Conservation (phyloP, 2,888 invertebrate species). For the Pollenia griseotomentosa region DNA sequence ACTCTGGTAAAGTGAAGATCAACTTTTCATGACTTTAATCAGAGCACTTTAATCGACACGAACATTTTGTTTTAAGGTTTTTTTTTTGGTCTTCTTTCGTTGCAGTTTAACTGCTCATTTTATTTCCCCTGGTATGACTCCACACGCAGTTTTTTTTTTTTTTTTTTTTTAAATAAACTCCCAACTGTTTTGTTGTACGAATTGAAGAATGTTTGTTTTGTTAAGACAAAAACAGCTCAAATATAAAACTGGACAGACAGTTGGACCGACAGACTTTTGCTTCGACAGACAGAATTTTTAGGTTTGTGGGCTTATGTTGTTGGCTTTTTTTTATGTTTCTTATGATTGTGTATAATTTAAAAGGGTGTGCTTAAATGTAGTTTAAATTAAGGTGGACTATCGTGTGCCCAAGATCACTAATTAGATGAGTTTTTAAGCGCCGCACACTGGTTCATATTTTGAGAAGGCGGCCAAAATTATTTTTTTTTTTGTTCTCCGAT, state of each 20-base stretch:
- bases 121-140: constrained; percentile 54
- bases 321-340: background rate
- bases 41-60: constrained; percentile 77
- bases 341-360: constrained; percentile 64
- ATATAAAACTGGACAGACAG: background rate
- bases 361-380: constrained; percentile 74
- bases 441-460: too few relatives aligned
- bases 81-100: constrained; percentile 21
- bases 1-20: constrained; percentile 62
- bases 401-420: constrained; percentile 74
- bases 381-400: constrained; percentile 74
- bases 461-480: too few relatives aligned
- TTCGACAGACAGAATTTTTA: constrained; percentile 32
- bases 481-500: too few relatives aligned
- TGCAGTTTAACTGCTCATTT: constrained; percentile 20
- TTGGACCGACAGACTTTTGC: background rate
- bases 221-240: constrained; percentile 25
- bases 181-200: constrained; percentile 66
- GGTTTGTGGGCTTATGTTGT: background rate
- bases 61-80: constrained; percentile 74
- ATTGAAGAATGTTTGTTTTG: constrained; percentile 50
- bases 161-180: constrained; percentile 58
- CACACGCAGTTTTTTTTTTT: constrained; percentile 64
- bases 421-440: constrained; percentile 74
- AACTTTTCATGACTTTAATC: constrained; percentile 75